These are phyloP conservation scores for Pyrocoelia pectoralis DNA, from an alignment of 2,888 invertebrate genomes.

Conservation along the genomic window DNA sequence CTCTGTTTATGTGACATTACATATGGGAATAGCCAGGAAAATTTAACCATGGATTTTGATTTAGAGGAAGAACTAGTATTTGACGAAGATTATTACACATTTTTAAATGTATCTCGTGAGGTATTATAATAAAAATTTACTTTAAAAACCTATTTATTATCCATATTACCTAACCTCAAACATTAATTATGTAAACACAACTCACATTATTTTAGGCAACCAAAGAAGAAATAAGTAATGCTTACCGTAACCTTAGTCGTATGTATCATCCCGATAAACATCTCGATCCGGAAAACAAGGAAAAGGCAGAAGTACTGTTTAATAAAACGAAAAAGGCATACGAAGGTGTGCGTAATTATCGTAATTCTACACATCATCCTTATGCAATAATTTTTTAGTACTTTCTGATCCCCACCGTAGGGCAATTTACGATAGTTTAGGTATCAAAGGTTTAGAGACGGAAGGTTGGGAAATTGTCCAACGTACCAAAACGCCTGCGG, in stretches of 20 bases:
- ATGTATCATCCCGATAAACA: conserved; percentile 99
- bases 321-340: conserved; percentile 93
- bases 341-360: conserved; percentile 71
- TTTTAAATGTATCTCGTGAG: conserved; percentile 84
- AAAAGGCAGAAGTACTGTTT: conserved; percentile 91
- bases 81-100: conserved; percentile 89
- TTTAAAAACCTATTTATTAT: conserved; percentile 1
- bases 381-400: conserved; percentile 62
- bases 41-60: conserved; percentile 69
- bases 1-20: conserved; percentile 12
- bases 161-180: conserved; percentile 9
- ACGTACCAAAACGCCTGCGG: conserved; percentile 89
- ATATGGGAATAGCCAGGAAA: neutral
- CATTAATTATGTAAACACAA: neutral
- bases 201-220: conserved; percentile 73
- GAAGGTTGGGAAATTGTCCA: conserved; percentile 97
- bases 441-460: conserved; percentile 90
- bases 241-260: conserved; percentile 89
- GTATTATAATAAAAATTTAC: conserved; percentile 63
- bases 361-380: neutral
- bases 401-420: conserved; percentile 91
- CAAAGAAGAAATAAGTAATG: conserved; percentile 90
- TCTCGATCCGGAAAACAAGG: conserved; percentile 79
- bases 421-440: conserved; percentile 92
- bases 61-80: conserved; percentile 69